Conservation (phyloP, 2,797 vertebrate species). For the Gobio occitaniae region DNA sequence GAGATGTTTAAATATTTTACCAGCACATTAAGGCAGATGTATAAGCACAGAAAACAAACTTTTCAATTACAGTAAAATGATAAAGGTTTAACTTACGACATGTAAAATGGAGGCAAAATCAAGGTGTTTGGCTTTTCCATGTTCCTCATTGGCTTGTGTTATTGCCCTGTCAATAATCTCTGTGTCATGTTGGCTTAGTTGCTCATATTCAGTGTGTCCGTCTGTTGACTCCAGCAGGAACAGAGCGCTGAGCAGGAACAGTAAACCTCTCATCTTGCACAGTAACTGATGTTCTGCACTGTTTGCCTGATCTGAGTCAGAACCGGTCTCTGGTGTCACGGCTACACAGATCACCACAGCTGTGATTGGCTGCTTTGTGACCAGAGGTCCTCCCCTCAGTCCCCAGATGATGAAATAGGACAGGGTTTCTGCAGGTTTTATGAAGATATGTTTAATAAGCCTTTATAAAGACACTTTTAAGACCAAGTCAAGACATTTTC, state of each 20-base stretch:
- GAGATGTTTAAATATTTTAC: neutral
- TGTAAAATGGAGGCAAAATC: neutral
- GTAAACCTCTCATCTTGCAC: conserved; percentile 27
- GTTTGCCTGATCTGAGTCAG: neutral
- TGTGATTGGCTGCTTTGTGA: neutral
- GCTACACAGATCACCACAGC: neutral
- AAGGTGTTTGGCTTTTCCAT: neutral
- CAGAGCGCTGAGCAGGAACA: neutral
- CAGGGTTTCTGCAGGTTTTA: neutral
- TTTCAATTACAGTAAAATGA: neutral
- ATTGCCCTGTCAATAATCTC: neutral
- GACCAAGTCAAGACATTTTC: neutral
- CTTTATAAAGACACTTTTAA: neutral
- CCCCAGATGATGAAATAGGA: neutral
- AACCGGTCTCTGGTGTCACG: neutral
- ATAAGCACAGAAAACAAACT: neutral
- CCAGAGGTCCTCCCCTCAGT: neutral
- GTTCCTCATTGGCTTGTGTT: fast-evolving
- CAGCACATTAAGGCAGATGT: neutral
- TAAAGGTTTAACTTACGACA: neutral
- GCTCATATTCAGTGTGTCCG: neutral
- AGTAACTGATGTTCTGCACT: neutral
- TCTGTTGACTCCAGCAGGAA: conserved; percentile 27
- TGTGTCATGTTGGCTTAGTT: neutral
- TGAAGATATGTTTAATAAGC: neutral